Percentiles rank a stretch among this genome's conserved stretches.
phyloP scores from a whole-genome alignment of 2,797 vertebrate genomes.

The Aulostomus chinensis region DNA sequence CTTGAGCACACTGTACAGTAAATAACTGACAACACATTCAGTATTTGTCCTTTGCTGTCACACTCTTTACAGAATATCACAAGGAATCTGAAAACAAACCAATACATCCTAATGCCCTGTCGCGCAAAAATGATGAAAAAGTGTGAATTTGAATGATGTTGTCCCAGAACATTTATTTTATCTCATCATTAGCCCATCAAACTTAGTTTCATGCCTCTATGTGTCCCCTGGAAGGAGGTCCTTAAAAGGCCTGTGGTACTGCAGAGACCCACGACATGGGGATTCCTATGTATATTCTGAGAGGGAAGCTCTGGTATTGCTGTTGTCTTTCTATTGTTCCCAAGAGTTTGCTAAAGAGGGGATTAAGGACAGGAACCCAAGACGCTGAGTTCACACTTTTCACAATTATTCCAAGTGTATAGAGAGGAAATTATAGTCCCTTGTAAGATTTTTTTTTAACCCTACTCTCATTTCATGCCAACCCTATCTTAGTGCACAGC shows the following conservation, averaged over 20 bases:
- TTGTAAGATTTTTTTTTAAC: no score
- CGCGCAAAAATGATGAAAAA: slow-evolving; percentile 44
- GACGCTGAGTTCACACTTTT: no score
- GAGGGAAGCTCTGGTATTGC: slow-evolving; percentile 12
- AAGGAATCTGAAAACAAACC: slow-evolving; percentile 21
- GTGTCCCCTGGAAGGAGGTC: slow-evolving; percentile 16
- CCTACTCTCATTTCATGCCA: no score
- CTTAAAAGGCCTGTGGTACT: slow-evolving; percentile 37
- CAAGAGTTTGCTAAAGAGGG: slow-evolving; percentile 35
- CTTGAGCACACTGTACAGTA: background rate
- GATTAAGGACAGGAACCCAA: no score
- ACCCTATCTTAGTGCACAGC: no score
- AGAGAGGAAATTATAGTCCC: no score
- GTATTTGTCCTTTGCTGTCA: slow-evolving; percentile 1
- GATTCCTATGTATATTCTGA: slow-evolving; percentile 37
- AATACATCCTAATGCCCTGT: slow-evolving; percentile 37
- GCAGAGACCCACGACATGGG: slow-evolving; percentile 38
- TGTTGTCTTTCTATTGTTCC: slow-evolving; percentile 50
- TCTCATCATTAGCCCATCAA: slow-evolving; percentile 48
- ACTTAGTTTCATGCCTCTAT: slow-evolving; percentile 29
- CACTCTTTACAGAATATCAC: slow-evolving; percentile 1
- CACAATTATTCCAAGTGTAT: no score
- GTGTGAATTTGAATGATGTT: slow-evolving; percentile 15
- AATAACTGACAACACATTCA: background rate
- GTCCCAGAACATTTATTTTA: slow-evolving; percentile 11